Base-by-base conservation (phyloP, 2,113 vertebrate species). In the Xenopus laevis region DNA sequence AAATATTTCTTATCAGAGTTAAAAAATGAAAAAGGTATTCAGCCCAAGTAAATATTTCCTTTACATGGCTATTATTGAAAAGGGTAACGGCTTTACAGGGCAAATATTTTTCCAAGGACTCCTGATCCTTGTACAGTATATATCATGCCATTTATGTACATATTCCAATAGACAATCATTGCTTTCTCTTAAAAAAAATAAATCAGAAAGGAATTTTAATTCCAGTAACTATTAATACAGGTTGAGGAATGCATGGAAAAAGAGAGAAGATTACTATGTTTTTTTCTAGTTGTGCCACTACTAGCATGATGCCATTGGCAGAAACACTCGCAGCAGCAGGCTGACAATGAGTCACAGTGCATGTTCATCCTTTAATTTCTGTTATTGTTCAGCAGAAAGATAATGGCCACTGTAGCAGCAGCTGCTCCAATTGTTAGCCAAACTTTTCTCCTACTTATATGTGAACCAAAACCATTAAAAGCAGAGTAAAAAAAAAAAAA, bases 281-380 rank as follows among this genome's bases (percentile, higher is more conserved):
- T 45, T 63, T 30, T 63, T n/a, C 18, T 62, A 55, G 60, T 52
- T 64, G 59, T 77, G 59, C 74, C 47, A 77, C 62, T 63, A 58
- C 63, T 50, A 70, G 46, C 58, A 77, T 30, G 65, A 70, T 74
- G 30, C 67, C 67, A 70, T 77, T 77, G 74, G 74, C 74, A 77
- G 59, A 11, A 61, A 7, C 15, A 77, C n/a, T 57, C 44, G 74
- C 59, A 70, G 74, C 74, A 77, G 74, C 66, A 77, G 74, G 74
- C 74, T 77, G 74, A 77, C 74, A 70, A 70, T 77, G 74, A 77
- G 66, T 77, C 74, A 77, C 74, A 77, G 74, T 70, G 67, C 74
- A 70, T 77, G 67, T 77, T 77, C 74, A 77, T 70, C 74, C 66
- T 62, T 70, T 77, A 69, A 77, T 77, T 77, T 77, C 74, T 77